Conservation (phyloP, 2,888 invertebrate genomes). For the Xylota segnis region DNA sequence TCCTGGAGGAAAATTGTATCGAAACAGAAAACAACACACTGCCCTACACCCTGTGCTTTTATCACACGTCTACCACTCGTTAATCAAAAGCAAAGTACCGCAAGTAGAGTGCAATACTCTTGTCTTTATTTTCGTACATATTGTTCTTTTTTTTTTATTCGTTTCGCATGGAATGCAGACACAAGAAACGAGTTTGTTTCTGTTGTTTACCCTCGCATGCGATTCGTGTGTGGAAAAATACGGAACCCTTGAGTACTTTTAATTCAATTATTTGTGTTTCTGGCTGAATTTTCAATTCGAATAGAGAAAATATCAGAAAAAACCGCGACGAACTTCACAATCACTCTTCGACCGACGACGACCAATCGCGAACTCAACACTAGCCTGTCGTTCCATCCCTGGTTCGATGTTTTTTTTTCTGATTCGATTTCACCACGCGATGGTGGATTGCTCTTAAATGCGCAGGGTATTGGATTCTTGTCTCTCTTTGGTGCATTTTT, state of each 20-base stretch:
- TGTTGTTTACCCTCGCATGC: background rate
- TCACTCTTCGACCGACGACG: slow-evolving; percentile 50
- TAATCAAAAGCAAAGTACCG: slow-evolving; percentile 64
- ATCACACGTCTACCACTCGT: background rate
- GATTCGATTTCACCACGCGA: slow-evolving; percentile 44
- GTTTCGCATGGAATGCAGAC: slow-evolving; percentile 69
- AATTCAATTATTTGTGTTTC: slow-evolving; percentile 1
- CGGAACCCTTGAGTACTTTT: background rate
- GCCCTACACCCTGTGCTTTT: slow-evolving; percentile 2
- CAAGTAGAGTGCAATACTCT: slow-evolving; percentile 69
- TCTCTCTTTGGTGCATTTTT: slow-evolving; percentile 21
- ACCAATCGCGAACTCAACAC: slow-evolving; percentile 63
- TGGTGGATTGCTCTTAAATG: slow-evolving; percentile 28
- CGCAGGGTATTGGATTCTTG: background rate
- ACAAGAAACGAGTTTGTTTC: slow-evolving; percentile 55
- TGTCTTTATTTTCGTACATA: slow-evolving; percentile 46
- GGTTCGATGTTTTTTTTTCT: slow-evolving; percentile 4
- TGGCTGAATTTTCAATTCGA: background rate
- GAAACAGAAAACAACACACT: slow-evolving; percentile 13
- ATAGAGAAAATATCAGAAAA: background rate
- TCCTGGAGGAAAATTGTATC: slow-evolving; percentile 20
- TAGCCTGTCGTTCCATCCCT: slow-evolving; percentile 36
- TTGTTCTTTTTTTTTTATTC: slow-evolving; percentile 31
- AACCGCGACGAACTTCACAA: slow-evolving; percentile 23
- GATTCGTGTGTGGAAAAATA: background rate